These are phyloP conservation scores for Orthonychiurus folsomi DNA, from an alignment of 2,888 invertebrate genomes.

Conservation along the genomic window DNA sequence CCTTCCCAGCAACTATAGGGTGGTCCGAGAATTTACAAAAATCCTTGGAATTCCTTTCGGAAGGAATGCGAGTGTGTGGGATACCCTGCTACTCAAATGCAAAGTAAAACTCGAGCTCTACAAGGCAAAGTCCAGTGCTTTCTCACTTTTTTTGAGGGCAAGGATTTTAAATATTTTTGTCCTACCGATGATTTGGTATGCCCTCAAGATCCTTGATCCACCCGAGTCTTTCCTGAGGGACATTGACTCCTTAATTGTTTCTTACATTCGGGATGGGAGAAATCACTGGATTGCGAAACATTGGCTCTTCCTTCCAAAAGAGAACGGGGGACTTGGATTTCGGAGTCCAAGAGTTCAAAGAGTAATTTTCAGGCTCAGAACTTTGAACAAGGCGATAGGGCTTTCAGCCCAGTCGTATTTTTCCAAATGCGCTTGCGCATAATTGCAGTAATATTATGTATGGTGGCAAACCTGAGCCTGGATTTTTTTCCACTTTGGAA, in stretches of 20 bases:
- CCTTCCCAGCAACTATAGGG: no score
- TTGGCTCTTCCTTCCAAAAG: not conserved
- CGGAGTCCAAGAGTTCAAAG: not conserved
- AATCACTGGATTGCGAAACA: not conserved
- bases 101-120: not conserved
- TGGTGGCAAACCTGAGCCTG: no score
- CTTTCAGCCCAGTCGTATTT: no score
- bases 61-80: no score
- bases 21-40: no score
- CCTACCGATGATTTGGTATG: not conserved
- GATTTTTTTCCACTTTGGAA: no score
- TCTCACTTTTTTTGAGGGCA: not conserved
- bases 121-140: not conserved
- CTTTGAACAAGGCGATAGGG: not conserved
- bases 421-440: no score
- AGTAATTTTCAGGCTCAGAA: not conserved
- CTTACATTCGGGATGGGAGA: conserved; percentile 3
- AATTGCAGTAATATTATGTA: no score
- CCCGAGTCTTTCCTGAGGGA: not conserved
- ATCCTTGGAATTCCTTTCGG: no score
- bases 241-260: not conserved
- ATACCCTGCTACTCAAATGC: no score
- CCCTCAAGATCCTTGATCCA: not conserved
- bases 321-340: not conserved
- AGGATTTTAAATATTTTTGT: not conserved